Conservation (phyloP, 2,797 vertebrate genomes). For the Arctocebus calabarensis region DNA sequence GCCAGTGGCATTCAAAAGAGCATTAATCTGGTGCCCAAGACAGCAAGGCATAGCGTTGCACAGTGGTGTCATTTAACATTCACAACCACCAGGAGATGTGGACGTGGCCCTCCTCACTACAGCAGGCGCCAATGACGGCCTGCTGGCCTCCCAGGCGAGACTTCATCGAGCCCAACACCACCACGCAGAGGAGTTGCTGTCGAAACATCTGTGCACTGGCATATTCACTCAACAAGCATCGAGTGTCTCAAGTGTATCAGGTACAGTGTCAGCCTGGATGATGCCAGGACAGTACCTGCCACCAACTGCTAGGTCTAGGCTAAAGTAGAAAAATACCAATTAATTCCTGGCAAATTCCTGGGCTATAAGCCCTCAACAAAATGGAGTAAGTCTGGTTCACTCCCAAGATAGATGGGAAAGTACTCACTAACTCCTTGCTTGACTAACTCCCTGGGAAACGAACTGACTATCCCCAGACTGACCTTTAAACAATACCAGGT, state of each 20-base stretch:
- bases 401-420: too few relatives aligned
- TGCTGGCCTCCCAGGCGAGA: accelerated
- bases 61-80: not conserved
- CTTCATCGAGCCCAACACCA: accelerated
- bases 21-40: not conserved
- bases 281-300: accelerated
- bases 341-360: too few relatives aligned
- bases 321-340: too few relatives aligned
- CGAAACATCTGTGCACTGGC: accelerated
- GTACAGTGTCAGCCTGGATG: accelerated
- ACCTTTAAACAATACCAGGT: too few relatives aligned
- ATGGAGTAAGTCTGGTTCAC: too few relatives aligned
- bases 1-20: accelerated
- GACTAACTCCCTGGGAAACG: too few relatives aligned
- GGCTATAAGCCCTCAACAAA: too few relatives aligned
- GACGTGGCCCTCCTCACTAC: accelerated
- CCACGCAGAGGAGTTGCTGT: accelerated
- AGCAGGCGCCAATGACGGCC: not conserved
- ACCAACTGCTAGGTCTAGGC: not conserved
- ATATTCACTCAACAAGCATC: not conserved
- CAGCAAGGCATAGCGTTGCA: not conserved
- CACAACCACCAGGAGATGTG: not conserved
- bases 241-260: accelerated
- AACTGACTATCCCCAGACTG: too few relatives aligned
- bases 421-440: too few relatives aligned